A percentile compares a stretch with the other conserved stretches of the same genome.
phyloP scores from a whole-genome alignment of 2,113 vertebrate genomes.

The Potamarius usumacintae region DNA sequence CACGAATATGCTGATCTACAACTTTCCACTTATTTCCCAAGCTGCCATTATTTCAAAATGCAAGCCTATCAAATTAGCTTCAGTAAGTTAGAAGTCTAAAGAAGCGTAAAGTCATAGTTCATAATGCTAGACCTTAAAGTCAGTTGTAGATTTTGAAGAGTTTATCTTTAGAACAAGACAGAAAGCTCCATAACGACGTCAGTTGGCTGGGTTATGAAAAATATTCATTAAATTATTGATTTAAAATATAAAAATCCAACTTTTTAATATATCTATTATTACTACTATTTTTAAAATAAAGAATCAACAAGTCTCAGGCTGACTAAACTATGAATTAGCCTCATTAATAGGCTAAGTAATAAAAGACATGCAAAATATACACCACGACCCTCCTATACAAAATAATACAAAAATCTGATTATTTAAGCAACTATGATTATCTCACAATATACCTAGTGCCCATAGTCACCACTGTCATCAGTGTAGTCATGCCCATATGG shows the following conservation, averaged over 20 bases:
- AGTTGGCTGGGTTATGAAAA: neutral
- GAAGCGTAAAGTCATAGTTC: neutral
- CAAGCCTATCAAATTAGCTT: neutral
- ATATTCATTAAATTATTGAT: neutral
- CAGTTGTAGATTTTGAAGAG: neutral
- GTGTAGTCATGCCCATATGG: neutral
- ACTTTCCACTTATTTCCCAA: constrained; percentile 33
- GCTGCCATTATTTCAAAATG: neutral
- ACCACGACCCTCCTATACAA: neutral
- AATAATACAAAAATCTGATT: neutral
- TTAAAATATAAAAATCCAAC: neutral
- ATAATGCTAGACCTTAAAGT: neutral
- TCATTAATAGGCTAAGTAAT: neutral
- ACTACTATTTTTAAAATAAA: neutral
- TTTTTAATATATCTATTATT: no score
- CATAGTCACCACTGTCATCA: neutral
- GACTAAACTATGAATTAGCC: neutral
- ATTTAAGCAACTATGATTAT: neutral
- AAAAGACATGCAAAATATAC: neutral
- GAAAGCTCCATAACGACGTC: neutral
- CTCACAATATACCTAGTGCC: neutral
- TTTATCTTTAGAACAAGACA: neutral
- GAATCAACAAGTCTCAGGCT: neutral
- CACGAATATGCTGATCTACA: constrained; percentile 28
- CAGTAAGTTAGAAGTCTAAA: neutral